Evolutionary conservation across 2,888 invertebrate genomes (phyloP).

Genomic region (Beris morrisii): DNA sequence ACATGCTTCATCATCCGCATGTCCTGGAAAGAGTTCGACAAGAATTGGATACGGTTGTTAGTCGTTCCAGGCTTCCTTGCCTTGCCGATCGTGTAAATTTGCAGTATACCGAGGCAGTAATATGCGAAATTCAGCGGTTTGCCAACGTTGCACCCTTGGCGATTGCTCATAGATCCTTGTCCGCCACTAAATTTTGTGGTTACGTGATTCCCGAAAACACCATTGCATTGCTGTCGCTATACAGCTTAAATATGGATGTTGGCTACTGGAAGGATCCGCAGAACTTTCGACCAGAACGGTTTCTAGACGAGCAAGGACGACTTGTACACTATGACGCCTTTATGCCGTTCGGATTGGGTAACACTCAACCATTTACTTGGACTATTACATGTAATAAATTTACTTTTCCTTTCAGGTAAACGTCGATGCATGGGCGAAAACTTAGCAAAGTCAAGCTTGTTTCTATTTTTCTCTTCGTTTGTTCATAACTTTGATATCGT

Average conservation of each 20-base stretch:
- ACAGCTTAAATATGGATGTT: slow-evolving; percentile 60
- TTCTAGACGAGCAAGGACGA: slow-evolving; percentile 61
- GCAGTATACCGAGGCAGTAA: slow-evolving; percentile 61
- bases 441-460: slow-evolving; percentile 64
- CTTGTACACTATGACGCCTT: slow-evolving; percentile 61
- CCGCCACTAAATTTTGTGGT: slow-evolving; percentile 54
- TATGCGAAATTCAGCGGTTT: slow-evolving; percentile 59
- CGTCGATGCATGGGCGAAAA: slow-evolving; percentile 67
- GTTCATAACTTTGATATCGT: slow-evolving; percentile 60
- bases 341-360: slow-evolving; percentile 70
- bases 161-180: slow-evolving; percentile 49
- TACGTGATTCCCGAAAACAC: slow-evolving; percentile 59
- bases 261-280: slow-evolving; percentile 62
- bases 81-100: slow-evolving; percentile 58
- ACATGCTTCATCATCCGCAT: slow-evolving; percentile 61
- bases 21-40: slow-evolving; percentile 59
- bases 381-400: slow-evolving; percentile 11
- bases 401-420: slow-evolving; percentile 38
- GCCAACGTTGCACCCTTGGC: slow-evolving; percentile 56
- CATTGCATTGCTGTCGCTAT: slow-evolving; percentile 60
- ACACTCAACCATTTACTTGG: slow-evolving; percentile 36
- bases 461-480: slow-evolving; percentile 62
- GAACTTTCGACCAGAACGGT: slow-evolving; percentile 65
- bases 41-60: slow-evolving; percentile 57
- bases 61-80: slow-evolving; percentile 51